A percentile compares a stretch with the other conserved stretches of the same genome.
Evolutionary conservation across 2,113 vertebrate genomes (phyloP).

Genomic region (Amphiprion percula): DNA sequence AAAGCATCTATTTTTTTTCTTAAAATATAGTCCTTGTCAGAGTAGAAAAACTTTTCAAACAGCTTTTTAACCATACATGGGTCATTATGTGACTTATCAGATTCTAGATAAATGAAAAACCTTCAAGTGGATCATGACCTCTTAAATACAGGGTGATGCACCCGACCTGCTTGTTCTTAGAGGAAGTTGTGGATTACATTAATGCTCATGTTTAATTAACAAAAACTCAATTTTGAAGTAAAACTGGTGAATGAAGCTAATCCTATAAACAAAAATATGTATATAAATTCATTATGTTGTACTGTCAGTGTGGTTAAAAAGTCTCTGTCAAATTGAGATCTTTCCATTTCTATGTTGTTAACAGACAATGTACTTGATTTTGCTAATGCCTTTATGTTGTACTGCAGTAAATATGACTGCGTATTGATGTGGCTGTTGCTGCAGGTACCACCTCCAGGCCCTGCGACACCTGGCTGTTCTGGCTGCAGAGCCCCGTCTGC

Average conservation of each 20-base stretch:
- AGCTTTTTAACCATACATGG: no score
- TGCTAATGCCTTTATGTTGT: background rate
- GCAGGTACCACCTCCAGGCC: conserved; percentile 97
- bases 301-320: background rate
- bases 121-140: background rate
- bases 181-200: no score
- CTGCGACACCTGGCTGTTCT: conserved; percentile 94
- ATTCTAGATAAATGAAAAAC: background rate
- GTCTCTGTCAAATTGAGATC: no score
- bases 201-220: background rate
- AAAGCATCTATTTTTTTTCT: background rate
- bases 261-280: background rate
- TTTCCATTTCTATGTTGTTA: background rate
- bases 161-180: no score
- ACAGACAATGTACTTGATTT: no score
- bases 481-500: conserved; percentile 93
- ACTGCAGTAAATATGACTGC: background rate
- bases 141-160: background rate
- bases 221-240: background rate
- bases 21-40: no score
- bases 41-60: no score
- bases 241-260: background rate
- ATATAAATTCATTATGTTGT: background rate
- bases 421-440: background rate
- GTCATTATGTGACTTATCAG: no score